Base-by-base conservation (phyloP, 2,113 vertebrate genomes). In the Pachypanchax playfairii region DNA sequence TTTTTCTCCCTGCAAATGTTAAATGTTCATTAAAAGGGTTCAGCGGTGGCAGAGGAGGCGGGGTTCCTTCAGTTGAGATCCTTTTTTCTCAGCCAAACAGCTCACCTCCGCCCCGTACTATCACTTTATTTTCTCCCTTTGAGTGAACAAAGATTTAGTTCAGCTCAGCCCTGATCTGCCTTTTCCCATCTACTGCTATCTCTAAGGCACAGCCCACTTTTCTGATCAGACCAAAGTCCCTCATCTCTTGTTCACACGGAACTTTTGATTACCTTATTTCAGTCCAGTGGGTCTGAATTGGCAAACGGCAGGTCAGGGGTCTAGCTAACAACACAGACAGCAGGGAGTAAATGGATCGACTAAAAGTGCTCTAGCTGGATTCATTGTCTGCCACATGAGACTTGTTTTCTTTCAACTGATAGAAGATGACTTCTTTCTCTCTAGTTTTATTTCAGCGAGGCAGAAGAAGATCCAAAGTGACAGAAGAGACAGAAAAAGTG, bases 1-100 rank as follows among this genome's bases (percentile, higher is more conserved):
- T 85, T 83, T 70, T 35, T 33, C 55, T 65, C 51, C 20, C 35
- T 55, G 55, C 35, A 56, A 73, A 78, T 69, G 76, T 65, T 79
- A 82, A 82, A 83, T 79, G 80, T 83, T 84, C 81, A 77, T 79
- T 80, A 57, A 85, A 78, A 76, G 58, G 72, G 67, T 75, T 73
- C 36, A 73, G 28, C 44, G 35, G 70, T 13, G 2, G 46, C 47
- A 54, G 49, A 21, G 42, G 42, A 72, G 36, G 72, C 5, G 9
- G 55, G 39, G 5, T 17, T 60, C 36, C 63, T 47, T 4, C 21
- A 72, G 53, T 73, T 2, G 5, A 70, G 51, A 47, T 75, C 42
- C 26, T 64, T 65, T 62, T 18, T 38, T 44, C 57, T 70, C 10
- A 29, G 38, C 18, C 51, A 61, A 24, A 60, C n/a, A 2, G 1